These are phyloP conservation scores for Pachypsylla venusta DNA, from an alignment of 1,140 invertebrate species.

Conservation along the genomic window DNA sequence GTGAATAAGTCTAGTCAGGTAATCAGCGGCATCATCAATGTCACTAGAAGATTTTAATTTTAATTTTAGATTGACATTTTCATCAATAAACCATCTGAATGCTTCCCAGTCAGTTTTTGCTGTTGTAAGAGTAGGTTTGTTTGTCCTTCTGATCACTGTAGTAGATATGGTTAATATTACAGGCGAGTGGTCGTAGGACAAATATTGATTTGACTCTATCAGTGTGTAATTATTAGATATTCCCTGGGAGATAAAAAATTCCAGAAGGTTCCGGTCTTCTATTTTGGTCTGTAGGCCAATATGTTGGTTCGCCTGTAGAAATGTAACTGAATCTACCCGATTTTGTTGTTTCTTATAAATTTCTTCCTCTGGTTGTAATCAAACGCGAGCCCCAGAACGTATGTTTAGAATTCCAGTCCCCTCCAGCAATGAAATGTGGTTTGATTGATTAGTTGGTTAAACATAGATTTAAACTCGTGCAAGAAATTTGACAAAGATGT, in stretches of 20 bases:
- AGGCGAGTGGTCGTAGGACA: background rate
- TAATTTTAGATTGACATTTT: background rate
- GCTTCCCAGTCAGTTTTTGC: background rate
- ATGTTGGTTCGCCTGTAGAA: conserved; percentile 20
- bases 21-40: background rate
- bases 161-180: background rate
- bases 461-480: background rate
- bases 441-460: conserved; percentile 1
- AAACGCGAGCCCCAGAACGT: conserved; percentile 24
- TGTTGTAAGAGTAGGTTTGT: background rate
- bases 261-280: background rate
- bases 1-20: background rate
- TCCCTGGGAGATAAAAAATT: background rate
- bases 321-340: conserved; percentile 1
- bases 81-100: background rate
- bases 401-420: conserved; percentile 10
- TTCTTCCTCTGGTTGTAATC: conserved; percentile 13
- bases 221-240: background rate
- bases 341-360: background rate
- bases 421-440: conserved; percentile 24
- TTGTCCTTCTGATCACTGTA: background rate
- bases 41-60: background rate
- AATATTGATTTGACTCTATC: background rate
- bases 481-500: background rate
- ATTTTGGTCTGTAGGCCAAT: conserved; percentile 15